phyloP scores from a whole-genome alignment of 2,888 invertebrate genomes.

The Callosobruchus maculatus region DNA sequence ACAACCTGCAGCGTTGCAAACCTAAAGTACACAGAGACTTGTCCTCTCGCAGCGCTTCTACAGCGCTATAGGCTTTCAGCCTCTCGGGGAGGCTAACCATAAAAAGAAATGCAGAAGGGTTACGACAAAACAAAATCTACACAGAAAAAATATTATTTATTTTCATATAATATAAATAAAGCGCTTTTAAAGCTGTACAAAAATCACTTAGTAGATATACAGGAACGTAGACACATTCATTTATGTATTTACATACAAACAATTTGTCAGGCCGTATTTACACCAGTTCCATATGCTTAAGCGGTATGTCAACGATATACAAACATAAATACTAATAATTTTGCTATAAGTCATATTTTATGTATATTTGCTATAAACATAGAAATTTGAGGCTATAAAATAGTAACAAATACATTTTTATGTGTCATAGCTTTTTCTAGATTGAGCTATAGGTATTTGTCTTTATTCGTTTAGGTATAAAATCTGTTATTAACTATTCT shows the following conservation, averaged over 20 bases:
- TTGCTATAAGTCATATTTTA: not conserved
- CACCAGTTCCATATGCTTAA: not conserved
- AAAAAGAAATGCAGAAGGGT: no score
- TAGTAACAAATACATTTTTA: not conserved
- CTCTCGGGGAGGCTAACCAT: no score
- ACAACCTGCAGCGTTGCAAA: no score
- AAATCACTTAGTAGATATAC: not conserved
- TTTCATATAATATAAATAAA: not conserved
- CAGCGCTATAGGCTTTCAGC: no score
- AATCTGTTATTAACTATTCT: no score
- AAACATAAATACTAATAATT: not conserved
- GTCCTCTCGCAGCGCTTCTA: no score
- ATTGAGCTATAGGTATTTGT: not conserved
- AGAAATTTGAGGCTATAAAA: not conserved
- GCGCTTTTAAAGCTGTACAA: not conserved
- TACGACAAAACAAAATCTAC: not conserved
- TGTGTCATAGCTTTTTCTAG: not conserved
- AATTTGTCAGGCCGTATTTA: not conserved
- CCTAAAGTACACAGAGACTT: no score
- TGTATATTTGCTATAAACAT: not conserved
- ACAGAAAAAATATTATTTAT: not conserved
- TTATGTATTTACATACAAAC: not conserved
- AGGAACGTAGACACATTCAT: not conserved
- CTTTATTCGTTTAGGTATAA: no score
- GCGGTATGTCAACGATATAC: not conserved